Percentiles rank a stretch among this genome's conserved stretches.
phyloP scores from a whole-genome alignment of 2,113 vertebrate species.

The Rhinoderma darwinii region DNA sequence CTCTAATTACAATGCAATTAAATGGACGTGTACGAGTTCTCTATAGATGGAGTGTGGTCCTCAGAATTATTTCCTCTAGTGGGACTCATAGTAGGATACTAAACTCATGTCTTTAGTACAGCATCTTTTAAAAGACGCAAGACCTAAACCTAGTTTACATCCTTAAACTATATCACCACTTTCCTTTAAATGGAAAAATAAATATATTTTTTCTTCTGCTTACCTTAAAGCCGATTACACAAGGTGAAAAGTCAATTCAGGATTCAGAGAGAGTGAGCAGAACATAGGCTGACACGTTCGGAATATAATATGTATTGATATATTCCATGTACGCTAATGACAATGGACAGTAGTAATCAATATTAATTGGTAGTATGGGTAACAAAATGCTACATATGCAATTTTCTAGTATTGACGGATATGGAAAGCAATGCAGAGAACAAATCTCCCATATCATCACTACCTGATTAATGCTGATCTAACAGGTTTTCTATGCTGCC shows the following conservation, averaged over 20 bases:
- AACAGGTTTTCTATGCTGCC: neutral
- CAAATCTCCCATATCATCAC: neutral
- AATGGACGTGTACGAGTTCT: no score
- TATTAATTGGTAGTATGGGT: neutral
- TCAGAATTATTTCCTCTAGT: no score
- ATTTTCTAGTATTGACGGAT: neutral
- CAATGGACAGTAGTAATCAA: neutral
- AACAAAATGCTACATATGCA: neutral
- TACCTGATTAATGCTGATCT: neutral
- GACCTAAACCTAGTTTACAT: no score
- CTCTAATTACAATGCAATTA: no score
- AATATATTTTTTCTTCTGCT: no score
- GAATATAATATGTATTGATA: conserved; percentile 9
- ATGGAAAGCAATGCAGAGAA: neutral
- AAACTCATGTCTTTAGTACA: neutral
- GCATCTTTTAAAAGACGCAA: no score
- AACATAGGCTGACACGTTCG: neutral
- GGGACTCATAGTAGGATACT: neutral
- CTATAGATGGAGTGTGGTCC: no score
- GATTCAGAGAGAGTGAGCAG: neutral
- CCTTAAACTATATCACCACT: no score
- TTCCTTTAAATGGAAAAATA: no score
- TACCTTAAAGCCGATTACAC: no score
- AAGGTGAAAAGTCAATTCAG: neutral
- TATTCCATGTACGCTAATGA: neutral